These are phyloP conservation scores for Opisthograptis luteolata DNA, from an alignment of 2,888 invertebrate genomes.

Conservation along the genomic window DNA sequence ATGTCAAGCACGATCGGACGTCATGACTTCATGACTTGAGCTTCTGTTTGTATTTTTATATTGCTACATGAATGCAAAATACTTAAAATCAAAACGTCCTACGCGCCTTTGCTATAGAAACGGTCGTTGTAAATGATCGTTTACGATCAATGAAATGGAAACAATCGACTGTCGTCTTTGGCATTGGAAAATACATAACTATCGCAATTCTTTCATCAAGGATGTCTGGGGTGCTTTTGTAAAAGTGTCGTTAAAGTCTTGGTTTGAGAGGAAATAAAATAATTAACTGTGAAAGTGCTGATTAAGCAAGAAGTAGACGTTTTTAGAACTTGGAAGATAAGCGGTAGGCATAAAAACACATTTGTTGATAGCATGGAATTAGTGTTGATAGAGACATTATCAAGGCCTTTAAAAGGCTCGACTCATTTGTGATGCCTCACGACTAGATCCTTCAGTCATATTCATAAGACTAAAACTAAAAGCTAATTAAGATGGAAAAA, in stretches of 20 bases:
- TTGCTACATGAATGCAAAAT: conserved; percentile 2
- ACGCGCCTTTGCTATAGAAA: neutral
- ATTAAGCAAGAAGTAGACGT: too few relatives aligned
- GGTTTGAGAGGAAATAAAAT: neutral
- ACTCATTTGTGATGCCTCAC: too few relatives aligned
- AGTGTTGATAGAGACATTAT: too few relatives aligned
- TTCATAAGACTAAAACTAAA: too few relatives aligned
- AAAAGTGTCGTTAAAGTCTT: neutral
- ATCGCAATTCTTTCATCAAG: neutral
- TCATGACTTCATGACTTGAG: too few relatives aligned
- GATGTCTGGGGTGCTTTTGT: neutral
- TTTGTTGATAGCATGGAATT: too few relatives aligned
- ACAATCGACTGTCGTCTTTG: conserved; percentile 2
- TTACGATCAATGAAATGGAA: conserved; percentile 16
- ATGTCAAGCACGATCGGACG: too few relatives aligned
- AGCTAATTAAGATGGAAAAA: too few relatives aligned
- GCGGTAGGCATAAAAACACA: too few relatives aligned
- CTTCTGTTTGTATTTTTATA: neutral
- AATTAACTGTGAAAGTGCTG: neutral
- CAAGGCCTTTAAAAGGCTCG: too few relatives aligned
- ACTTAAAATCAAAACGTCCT: neutral
- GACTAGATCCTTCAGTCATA: too few relatives aligned
- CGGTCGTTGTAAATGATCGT: conserved; percentile 19
- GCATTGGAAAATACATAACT: conserved; percentile 2
- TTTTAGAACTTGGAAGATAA: too few relatives aligned